Evolutionary conservation across 1,140 invertebrate genomes (phyloP).

Genomic region (Aphelinus atriplicis): DNA sequence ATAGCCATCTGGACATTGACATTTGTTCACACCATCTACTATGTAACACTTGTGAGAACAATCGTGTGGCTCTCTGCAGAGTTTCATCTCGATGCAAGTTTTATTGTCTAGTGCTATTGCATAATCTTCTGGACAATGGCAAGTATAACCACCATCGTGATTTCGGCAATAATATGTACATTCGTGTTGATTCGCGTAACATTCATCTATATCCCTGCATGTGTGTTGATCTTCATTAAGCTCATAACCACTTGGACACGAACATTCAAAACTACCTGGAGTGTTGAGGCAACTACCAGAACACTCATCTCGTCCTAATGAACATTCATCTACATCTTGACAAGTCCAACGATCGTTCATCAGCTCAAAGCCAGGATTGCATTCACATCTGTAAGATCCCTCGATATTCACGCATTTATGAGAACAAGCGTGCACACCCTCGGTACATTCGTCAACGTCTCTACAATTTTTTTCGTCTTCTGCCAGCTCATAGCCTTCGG

Average conservation of each 20-base stretch:
- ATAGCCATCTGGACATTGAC: conserved; percentile 71
- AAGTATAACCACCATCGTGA: conserved; percentile 71
- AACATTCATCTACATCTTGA: conserved; percentile 66
- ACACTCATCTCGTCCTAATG: conserved; percentile 59
- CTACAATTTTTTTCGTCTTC: conserved; percentile 39
- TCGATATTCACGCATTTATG: conserved; percentile 75
- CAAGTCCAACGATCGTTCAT: conserved; percentile 55
- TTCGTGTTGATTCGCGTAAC: conserved; percentile 46
- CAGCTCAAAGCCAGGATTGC: conserved; percentile 76
- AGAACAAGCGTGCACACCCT: conserved; percentile 71
- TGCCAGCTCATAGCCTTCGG: conserved; percentile 31
- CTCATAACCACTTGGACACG: conserved; percentile 61
- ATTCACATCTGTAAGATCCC: conserved; percentile 78
- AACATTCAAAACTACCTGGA: conserved; percentile 65
- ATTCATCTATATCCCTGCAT: conserved; percentile 67
- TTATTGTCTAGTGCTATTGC: conserved; percentile 61
- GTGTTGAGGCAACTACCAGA: conserved; percentile 70
- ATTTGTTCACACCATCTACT: conserved; percentile 71
- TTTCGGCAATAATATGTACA: conserved; percentile 75
- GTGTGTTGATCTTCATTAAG: conserved; percentile 59
- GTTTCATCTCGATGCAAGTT: conserved; percentile 66
- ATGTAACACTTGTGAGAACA: conserved; percentile 73
- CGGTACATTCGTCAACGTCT: conserved; percentile 82
- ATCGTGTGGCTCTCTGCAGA: conserved; percentile 57
- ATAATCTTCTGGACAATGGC: conserved; percentile 68